A percentile compares a stretch with the other conserved stretches of the same genome.
Conservation (phyloP, 2,797 vertebrate genomes). For the Carapus acus region DNA sequence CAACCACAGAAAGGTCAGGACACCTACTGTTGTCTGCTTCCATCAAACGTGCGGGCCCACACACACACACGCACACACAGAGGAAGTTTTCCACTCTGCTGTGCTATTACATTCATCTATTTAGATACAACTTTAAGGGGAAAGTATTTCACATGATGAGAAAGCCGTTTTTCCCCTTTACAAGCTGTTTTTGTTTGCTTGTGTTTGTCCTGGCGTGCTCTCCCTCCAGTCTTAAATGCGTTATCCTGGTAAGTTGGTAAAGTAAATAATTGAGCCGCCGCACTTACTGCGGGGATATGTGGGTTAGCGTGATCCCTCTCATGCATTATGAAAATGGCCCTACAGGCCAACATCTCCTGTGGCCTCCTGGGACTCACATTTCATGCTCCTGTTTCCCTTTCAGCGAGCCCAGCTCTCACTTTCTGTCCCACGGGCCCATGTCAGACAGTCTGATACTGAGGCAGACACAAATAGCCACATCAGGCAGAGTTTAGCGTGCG, state of each 20-base stretch:
- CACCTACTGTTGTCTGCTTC: no score
- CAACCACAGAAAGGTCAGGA: no score
- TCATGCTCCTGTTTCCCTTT: slow-evolving; percentile 71
- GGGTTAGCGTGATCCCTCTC: slow-evolving; percentile 43
- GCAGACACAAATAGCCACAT: slow-evolving; percentile 6
- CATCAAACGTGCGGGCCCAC: slow-evolving; percentile 17
- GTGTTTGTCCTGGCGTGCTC: no score
- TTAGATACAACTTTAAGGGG: neutral
- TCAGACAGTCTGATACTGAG: slow-evolving; percentile 23
- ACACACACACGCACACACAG: neutral
- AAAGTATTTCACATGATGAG: neutral
- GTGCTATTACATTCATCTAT: slow-evolving; percentile 1
- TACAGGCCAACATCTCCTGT: slow-evolving; percentile 56
- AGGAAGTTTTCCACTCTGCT: slow-evolving; percentile 40
- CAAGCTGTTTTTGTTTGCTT: no score
- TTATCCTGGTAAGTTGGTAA: no score
- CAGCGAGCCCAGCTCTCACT: slow-evolving; percentile 57
- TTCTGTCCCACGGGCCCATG: slow-evolving; percentile 36
- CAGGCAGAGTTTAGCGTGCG: no score
- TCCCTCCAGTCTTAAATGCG: no score
- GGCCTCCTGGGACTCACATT: slow-evolving; percentile 60
- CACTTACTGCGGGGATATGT: slow-evolving; percentile 34
- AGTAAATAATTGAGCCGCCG: slow-evolving; percentile 46
- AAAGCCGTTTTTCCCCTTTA: no score
- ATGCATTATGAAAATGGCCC: slow-evolving; percentile 64